Evolutionary conservation across 2,888 invertebrate species (phyloP), one percentile per base, ranked within the genome.

Genomic region (Terebella lapidaria): DNA sequence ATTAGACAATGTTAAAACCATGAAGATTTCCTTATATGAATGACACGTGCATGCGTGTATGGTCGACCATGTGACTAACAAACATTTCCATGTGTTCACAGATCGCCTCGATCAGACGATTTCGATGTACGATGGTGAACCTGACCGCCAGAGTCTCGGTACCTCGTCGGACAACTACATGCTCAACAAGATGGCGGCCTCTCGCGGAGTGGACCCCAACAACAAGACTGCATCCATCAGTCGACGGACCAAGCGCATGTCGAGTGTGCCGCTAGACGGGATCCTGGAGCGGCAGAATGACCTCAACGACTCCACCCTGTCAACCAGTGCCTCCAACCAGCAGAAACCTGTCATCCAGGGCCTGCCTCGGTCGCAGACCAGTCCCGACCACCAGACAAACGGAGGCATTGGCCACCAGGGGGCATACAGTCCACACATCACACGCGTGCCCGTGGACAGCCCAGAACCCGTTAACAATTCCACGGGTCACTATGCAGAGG

Each of bases 171-270:
- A 46, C 35, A 57, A 28, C 29, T 45, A 60, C 20, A 25, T 28
- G 20, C 57, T 60, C 42, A 53, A 46, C n/a, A 28, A 35, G 20
- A 51, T 56, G 15, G 56, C 53, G 4, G 57, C 45, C 15, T 60
- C 60, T 47, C 62, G 60, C 25, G 58, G 60, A 5, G 57, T 65
- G 3, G 61, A 66, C 47, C 66, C 68, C 22, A 73, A 75, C 52
- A 72, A 65, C 54, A 87, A 93, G 75, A 92, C 93, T 42, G 94
- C 94, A 3, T 94, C 94, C 63, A 93, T 95, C 71, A 89, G 91
- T 67, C 85, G 94, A 42, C 93, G 76, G 64, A 69, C 74, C 53
- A 69, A 74, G 28, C 54, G 67, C 15, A 47, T 69, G 24, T 58
- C 62, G 27, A 55, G 58, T 18, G 57, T 58, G 2, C 60, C 64